Evolutionary conservation across 2,888 invertebrate species (phyloP).

Genomic region (Oxyteleia sp.): DNA sequence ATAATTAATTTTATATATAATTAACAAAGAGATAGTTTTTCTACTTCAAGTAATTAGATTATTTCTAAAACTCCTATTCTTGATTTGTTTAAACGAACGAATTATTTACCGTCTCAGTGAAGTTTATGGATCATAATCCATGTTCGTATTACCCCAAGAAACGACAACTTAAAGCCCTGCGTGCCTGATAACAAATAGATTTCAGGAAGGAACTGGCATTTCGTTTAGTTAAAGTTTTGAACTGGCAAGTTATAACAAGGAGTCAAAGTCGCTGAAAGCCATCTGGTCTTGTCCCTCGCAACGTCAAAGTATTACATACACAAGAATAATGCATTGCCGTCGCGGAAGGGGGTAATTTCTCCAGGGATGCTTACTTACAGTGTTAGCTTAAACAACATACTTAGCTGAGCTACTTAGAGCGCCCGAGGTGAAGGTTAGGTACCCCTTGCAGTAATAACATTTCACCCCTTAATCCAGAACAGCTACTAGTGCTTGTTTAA

Average conservation of each 20-base stretch:
- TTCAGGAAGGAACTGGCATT: constrained; percentile 24
- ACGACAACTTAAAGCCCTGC: too few relatives aligned
- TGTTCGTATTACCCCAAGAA: too few relatives aligned
- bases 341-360: constrained; percentile 83
- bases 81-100: too few relatives aligned
- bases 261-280: constrained; percentile 63
- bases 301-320: constrained; percentile 62
- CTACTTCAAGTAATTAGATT: too few relatives aligned
- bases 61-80: too few relatives aligned
- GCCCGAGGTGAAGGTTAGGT: constrained; percentile 83
- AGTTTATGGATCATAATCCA: too few relatives aligned
- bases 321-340: constrained; percentile 61
- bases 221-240: constrained; percentile 17
- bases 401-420: constrained; percentile 87
- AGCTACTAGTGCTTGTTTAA: constrained; percentile 85
- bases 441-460: constrained; percentile 87
- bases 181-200: constrained; percentile 16
- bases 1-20: too few relatives aligned
- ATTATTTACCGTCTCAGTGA: too few relatives aligned
- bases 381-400: constrained; percentile 88
- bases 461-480: constrained; percentile 86
- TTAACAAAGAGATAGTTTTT: too few relatives aligned
- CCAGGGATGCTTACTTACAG: constrained; percentile 85
- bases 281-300: constrained; percentile 63
- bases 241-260: constrained; percentile 37